A percentile compares a stretch with the other conserved stretches of the same genome.
These are phyloP conservation scores for Archilochus colubris DNA, from an alignment of 2,113 vertebrate species.

Conservation along the genomic window DNA sequence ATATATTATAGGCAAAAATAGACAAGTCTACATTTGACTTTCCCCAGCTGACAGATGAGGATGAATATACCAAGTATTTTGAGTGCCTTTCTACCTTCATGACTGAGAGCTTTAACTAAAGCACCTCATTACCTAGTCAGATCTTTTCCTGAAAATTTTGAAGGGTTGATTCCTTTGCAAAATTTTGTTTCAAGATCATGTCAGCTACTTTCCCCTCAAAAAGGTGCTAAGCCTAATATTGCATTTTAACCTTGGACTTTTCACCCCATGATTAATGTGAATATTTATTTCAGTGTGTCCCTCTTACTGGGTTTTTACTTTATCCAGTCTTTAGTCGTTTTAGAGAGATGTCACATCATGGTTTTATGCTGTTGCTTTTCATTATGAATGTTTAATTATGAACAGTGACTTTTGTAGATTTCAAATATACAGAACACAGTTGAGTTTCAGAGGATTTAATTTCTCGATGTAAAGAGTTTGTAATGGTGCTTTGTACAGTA, in stretches of 20 bases:
- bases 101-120: conserved; percentile 78
- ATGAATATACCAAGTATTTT: conserved; percentile 38
- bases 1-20: conserved; percentile 44
- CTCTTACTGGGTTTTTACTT: conserved; percentile 64
- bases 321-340: conserved; percentile 63
- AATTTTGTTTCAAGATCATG: conserved; percentile 44
- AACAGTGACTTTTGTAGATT: conserved; percentile 73
- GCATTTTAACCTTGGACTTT: conserved; percentile 72
- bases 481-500: conserved; percentile 80
- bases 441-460: conserved; percentile 73
- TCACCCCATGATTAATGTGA: conserved; percentile 81
- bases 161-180: conserved; percentile 54
- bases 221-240: conserved; percentile 74
- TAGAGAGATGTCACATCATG: conserved; percentile 55
- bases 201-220: conserved; percentile 68
- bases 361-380: conserved; percentile 71
- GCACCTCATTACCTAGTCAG: conserved; percentile 37
- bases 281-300: conserved; percentile 79
- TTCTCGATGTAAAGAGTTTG: conserved; percentile 77
- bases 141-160: conserved; percentile 7
- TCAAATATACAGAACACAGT: conserved; percentile 65
- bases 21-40: conserved; percentile 24
- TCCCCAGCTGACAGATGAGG: conserved; percentile 49
- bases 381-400: conserved; percentile 69
- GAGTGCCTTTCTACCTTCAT: conserved; percentile 80